Evolutionary conservation across 2,797 vertebrate genomes (phyloP).

Genomic region (Uromys caudimaculatus): DNA sequence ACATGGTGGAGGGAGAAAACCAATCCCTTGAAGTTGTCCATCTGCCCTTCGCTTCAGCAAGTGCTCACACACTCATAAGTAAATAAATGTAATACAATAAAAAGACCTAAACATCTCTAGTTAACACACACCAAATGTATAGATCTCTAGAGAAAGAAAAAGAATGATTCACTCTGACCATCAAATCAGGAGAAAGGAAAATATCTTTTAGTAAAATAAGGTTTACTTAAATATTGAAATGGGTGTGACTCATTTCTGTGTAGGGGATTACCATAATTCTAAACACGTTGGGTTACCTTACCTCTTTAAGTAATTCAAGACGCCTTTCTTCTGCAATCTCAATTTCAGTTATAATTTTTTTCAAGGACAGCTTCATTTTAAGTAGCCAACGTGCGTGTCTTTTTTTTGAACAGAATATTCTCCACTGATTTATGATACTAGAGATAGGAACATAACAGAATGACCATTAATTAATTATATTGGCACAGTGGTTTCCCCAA

Average conservation of each 20-base stretch:
- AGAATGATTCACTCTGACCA: slow-evolving; percentile 16
- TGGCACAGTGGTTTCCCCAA: background rate
- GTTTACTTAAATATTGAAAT: background rate
- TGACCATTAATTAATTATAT: background rate
- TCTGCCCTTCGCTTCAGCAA: background rate
- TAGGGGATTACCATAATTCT: background rate
- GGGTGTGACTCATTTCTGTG: background rate
- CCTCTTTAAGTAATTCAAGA: slow-evolving; percentile 73
- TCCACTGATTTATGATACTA: slow-evolving; percentile 78
- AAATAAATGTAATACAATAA: background rate
- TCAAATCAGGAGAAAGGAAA: slow-evolving; percentile 38
- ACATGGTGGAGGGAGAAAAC: too few species aligned
- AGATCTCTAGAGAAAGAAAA: slow-evolving; percentile 27
- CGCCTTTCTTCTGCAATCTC: slow-evolving; percentile 32
- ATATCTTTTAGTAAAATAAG: background rate
- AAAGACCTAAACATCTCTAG: background rate
- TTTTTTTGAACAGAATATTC: slow-evolving; percentile 65
- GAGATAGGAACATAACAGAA: slow-evolving; percentile 39
- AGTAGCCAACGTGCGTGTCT: slow-evolving; percentile 53
- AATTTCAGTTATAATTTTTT: slow-evolving; percentile 47
- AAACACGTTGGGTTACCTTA: slow-evolving; percentile 50
- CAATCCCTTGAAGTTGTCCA: background rate
- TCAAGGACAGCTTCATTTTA: background rate
- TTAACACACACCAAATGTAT: background rate
- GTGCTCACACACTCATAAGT: background rate